These are phyloP conservation scores for Vimba vimba DNA, from an alignment of 2,113 vertebrate genomes.

Conservation along the genomic window DNA sequence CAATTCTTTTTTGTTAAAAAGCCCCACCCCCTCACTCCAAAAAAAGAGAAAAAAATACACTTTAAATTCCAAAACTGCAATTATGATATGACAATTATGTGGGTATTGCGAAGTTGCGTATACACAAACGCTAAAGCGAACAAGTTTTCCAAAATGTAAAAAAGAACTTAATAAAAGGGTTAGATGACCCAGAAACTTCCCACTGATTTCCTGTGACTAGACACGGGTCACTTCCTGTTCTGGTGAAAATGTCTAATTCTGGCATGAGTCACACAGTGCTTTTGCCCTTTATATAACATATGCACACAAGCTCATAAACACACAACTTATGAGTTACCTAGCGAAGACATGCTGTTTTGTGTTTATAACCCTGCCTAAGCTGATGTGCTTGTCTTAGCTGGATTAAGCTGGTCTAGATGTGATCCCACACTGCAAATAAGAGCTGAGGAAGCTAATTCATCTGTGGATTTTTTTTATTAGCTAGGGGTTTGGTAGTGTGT, in stretches of 20 bases:
- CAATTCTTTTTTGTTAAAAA: neutral
- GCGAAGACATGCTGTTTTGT: neutral
- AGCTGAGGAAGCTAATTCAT: neutral
- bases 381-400: neutral
- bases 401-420: neutral
- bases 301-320: slow-evolving; percentile 8
- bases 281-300: slow-evolving; percentile 48
- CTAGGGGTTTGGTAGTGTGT: neutral
- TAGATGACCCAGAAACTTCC: slow-evolving; percentile 37
- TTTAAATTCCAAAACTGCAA: slow-evolving; percentile 3
- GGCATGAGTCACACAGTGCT: slow-evolving; percentile 45
- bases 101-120: neutral
- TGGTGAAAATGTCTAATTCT: slow-evolving; percentile 36
- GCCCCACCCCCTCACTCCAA: too few relatives aligned
- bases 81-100: slow-evolving; percentile 18
- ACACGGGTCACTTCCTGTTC: slow-evolving; percentile 49
- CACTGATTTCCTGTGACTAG: slow-evolving; percentile 38
- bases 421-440: neutral
- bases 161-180: slow-evolving; percentile 35
- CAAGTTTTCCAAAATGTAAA: slow-evolving; percentile 41
- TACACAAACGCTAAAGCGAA: slow-evolving; percentile 7
- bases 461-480: neutral
- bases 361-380: neutral
- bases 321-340: slow-evolving; percentile 7
- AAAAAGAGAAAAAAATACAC: neutral